Evolutionary conservation across 2,113 vertebrate species (phyloP).

Genomic region (Isurus oxyrinchus): DNA sequence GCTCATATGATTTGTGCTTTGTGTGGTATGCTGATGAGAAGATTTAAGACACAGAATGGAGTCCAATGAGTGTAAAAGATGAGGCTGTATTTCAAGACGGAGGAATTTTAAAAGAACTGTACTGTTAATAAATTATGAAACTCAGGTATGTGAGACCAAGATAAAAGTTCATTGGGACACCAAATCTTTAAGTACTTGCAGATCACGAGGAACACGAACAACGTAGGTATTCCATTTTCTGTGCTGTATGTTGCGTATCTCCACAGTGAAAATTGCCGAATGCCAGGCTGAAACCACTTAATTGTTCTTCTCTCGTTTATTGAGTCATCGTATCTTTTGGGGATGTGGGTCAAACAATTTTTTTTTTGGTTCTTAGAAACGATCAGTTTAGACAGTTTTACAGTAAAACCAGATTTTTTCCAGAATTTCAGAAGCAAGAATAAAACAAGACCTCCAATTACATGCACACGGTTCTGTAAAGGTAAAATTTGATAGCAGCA

Average conservation of each 20-base stretch:
- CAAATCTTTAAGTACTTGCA: not conserved
- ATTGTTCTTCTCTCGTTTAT: not conserved
- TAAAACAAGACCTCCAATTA: conserved; percentile 26
- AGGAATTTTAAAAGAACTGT: not conserved
- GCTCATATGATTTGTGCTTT: not conserved
- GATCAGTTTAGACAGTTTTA: conserved; percentile 11
- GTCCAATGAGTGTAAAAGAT: not conserved
- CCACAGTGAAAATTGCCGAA: not conserved
- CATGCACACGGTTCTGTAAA: conserved; percentile 4
- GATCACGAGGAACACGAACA: not conserved
- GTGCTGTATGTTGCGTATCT: too few relatives aligned
- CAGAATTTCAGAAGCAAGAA: conserved; percentile 17
- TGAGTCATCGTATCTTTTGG: not conserved
- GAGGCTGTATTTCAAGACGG: not conserved
- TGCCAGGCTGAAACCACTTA: not conserved
- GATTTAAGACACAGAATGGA: not conserved
- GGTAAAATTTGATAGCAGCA: conserved; percentile 30
- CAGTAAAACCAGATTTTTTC: conserved; percentile 17
- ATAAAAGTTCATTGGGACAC: not conserved
- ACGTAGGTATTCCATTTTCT: not conserved
- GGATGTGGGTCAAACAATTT: not conserved
- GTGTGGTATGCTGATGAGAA: not conserved
- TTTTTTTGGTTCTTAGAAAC: not conserved
- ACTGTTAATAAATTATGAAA: not conserved
- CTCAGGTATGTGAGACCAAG: not conserved